Evolutionary conservation across 1,140 invertebrate species (phyloP), one percentile per base, ranked within the genome.

Genomic region (Scaptomyza montana): DNA sequence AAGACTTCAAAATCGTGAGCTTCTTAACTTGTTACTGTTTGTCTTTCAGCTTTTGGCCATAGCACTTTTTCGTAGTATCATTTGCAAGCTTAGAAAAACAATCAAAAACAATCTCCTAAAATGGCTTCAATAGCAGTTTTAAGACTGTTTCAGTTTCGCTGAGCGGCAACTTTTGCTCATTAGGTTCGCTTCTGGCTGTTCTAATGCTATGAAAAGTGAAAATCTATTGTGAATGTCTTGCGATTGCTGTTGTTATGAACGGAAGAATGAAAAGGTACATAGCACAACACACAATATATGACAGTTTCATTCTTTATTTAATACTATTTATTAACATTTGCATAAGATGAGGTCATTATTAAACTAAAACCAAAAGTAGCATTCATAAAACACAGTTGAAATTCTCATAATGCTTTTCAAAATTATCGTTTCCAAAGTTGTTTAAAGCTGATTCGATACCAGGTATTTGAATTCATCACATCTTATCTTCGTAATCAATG

Each of bases 11-110:
- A 76, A 66, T 74, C 67, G 77, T 77, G 77, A 79, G 77, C 77
- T 85, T 87, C 82, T 78, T 85, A 80, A 77, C 78, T 66, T 66
- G 61, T 59, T 57, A 64, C 54, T 66, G 69, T 61, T 73, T 72
- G 66, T 77, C 62, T 75, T 66, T 70, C 56, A 55, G 56, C 67
- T 65, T 67, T 80, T 71, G 49, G 72, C 57, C 65, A 63, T 53
- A 77, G 73, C 51, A 30, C 63, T 77, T 47, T 59, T 60, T 25
- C 56, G 39, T 66, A 80, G 45, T 66, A 80, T 53, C 50, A 36
- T 55, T 68, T 62, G 36, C 70, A 74, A 50, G 41, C 36, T 51
- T 50, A 50, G 30, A 16, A 30, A 41, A 49, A 46, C 7, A 69
- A 33, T 21, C 47, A 69, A 30, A 55, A 53, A 36, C 33, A 36